Evolutionary conservation across 2,797 vertebrate species (phyloP), one percentile per base, ranked within the genome.

Genomic region (Micrastur ruficollis): DNA sequence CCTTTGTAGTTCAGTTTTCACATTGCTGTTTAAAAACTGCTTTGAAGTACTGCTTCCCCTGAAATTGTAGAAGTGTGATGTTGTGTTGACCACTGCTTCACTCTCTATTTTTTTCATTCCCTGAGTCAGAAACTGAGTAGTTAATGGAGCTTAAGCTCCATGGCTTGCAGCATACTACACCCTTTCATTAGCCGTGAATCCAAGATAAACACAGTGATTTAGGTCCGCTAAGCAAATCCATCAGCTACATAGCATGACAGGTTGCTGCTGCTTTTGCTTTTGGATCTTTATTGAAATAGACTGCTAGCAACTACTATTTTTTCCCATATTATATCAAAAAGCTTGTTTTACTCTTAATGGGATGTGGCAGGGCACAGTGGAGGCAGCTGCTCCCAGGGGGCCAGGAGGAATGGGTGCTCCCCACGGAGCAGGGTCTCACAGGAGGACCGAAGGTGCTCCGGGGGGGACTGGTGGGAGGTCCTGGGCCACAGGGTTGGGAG

Each of bases 131-230:
- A 80, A 94, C 55, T 84, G 73, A 94, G 62, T 76, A 80, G 91
- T 86, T 88, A 92, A 93, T 95, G 90, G 91, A 90, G 67, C 62
- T 96, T 84, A 89, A 91, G 70, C 80, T 92, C 63, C 36, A 8
- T 27, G 46, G 72, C 80, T 93, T 94, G 89, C 91, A 93, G 93
- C 93, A 93, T 9, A 25, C 89, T 74, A 46, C 74, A 92, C 70
- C 87, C 68, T 93, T 93, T 91, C 74, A 82, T 90, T 95, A 97
- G 95, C 92, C 89, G 88, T 38, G 93, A 96, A 90, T 46, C 72
- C 40, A 40, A 89, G 90, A 95, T 83, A 97, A 94, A 95, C 86
- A 85, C 70, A 40, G 92, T 76, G 94, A 96, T 96, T 90, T 62
- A 86, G 66, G 71, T 89, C 83, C 4, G 25, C 53, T 47, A n/a